A percentile compares a stretch with the other conserved stretches of the same genome.
Conservation (phyloP, 2,113 vertebrate genomes). For the Fregetta grallaria region DNA sequence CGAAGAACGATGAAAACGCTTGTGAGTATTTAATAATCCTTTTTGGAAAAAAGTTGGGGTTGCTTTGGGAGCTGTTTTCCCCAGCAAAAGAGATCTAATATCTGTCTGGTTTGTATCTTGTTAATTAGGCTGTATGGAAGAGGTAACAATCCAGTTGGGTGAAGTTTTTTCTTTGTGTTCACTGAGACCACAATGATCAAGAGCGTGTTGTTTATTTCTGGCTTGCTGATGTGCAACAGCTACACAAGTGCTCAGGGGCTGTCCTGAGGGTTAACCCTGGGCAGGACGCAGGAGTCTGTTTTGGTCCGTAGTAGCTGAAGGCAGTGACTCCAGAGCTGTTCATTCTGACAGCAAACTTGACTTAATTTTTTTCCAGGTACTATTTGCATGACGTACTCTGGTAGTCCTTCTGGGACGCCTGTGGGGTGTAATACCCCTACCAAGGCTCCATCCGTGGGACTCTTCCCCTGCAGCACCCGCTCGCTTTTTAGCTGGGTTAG, state of each 20-base stretch:
- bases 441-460: background rate
- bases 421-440: background rate
- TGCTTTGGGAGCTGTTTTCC: background rate
- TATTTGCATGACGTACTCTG: fast-evolving
- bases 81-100: too few species aligned
- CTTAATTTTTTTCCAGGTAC: background rate
- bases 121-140: background rate
- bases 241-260: background rate
- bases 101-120: background rate
- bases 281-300: background rate
- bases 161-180: background rate
- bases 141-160: too few species aligned
- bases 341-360: background rate
- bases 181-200: background rate
- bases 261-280: background rate
- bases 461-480: background rate
- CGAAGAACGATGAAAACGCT: fast-evolving
- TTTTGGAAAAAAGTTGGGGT: background rate
- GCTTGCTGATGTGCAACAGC: background rate
- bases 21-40: constrained; percentile 9
- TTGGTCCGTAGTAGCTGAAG: background rate
- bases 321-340: background rate
- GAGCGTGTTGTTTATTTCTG: background rate
- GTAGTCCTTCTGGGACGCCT: background rate
- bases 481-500: background rate